Conservation (phyloP, 1,140 invertebrate genomes). For the Galendromus occidentalis region DNA sequence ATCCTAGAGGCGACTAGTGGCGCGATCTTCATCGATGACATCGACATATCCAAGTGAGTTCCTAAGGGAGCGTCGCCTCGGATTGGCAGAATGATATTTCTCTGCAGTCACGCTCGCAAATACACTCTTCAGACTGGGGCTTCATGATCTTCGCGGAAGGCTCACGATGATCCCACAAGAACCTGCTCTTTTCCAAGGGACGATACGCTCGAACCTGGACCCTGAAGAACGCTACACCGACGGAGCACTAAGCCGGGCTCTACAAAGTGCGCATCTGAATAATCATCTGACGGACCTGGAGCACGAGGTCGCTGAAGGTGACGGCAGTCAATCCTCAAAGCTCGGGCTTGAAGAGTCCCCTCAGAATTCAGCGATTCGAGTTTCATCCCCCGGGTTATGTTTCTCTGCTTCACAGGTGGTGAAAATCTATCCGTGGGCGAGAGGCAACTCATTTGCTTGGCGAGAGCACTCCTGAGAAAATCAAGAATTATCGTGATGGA, state of each 20-base stretch:
- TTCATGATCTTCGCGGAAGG: slow-evolving; percentile 22
- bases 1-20: slow-evolving; percentile 29
- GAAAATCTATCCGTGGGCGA: background rate
- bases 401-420: background rate
- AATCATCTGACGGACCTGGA: too few relatives aligned
- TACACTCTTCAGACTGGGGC: background rate
- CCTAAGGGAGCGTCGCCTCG: too few relatives aligned
- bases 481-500: background rate
- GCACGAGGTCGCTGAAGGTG: too few relatives aligned
- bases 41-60: slow-evolving; percentile 18
- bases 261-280: slow-evolving; percentile 51
- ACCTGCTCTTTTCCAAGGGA: background rate
- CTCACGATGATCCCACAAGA: slow-evolving; percentile 71
- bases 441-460: background rate
- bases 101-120: too few relatives aligned
- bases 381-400: too few relatives aligned
- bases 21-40: slow-evolving; percentile 15
- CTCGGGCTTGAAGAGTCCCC: too few relatives aligned
- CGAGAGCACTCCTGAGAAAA: background rate
- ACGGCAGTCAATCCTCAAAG: too few relatives aligned
- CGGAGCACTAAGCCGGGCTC: slow-evolving; percentile 47
- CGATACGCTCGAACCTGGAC: background rate
- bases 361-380: too few relatives aligned
- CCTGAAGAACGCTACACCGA: background rate
- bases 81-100: too few relatives aligned